Evolutionary conservation across 2,888 invertebrate genomes (phyloP).

Genomic region (Agrochola lota): DNA sequence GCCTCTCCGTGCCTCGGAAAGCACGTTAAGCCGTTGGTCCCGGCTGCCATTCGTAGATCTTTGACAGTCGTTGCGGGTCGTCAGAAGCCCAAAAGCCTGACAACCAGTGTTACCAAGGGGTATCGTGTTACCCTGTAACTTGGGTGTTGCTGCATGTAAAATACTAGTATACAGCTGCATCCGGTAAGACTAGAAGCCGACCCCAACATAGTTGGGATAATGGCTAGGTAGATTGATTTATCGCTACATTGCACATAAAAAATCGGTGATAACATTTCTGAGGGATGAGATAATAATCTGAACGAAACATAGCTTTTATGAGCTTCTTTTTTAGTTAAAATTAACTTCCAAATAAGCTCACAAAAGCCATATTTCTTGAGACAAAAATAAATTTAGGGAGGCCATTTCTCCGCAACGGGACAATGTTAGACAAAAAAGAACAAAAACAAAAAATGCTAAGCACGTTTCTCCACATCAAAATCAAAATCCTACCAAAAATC

Average conservation of each 20-base stretch:
- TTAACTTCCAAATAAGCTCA: not conserved
- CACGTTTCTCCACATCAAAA: not conserved
- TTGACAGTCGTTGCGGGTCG: no score
- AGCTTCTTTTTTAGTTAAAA: not conserved
- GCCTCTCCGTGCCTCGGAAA: no score
- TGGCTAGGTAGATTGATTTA: no score
- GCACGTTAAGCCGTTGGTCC: no score
- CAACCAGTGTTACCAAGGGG: no score
- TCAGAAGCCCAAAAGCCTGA: no score
- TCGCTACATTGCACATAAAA: not conserved
- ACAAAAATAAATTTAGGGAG: not conserved
- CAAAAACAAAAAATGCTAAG: not conserved
- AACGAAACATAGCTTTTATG: not conserved
- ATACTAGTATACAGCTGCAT: no score
- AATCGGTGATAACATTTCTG: not conserved
- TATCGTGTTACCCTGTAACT: no score
- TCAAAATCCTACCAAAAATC: not conserved
- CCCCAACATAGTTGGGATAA: no score
- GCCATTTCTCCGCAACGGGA: not conserved
- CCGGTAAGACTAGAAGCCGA: no score
- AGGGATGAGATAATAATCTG: not conserved
- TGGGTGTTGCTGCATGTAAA: no score
- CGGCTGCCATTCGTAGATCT: no score
- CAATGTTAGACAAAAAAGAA: not conserved
- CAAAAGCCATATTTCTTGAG: not conserved